Conservation (phyloP, 2,797 vertebrate species). For the Hapalemur alaotrensis region DNA sequence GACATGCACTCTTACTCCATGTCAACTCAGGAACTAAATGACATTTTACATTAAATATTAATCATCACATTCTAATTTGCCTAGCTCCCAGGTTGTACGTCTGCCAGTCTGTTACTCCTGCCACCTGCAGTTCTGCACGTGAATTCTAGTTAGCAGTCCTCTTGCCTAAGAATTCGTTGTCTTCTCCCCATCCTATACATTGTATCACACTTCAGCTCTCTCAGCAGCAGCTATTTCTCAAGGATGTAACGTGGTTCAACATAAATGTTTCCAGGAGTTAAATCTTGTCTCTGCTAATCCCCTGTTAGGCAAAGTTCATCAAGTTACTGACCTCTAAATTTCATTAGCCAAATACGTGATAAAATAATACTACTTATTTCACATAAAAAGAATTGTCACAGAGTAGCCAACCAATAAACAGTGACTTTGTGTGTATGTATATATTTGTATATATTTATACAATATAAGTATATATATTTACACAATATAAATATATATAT, state of each 20-base stretch:
- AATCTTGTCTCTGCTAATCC: not conserved
- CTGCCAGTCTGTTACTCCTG: not conserved
- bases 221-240: not conserved
- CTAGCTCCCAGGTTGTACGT: not conserved
- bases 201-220: not conserved
- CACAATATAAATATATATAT: no score
- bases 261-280: not conserved
- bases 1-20: not conserved
- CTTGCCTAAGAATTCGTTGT: not conserved
- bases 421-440: not conserved
- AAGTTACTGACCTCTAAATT: not conserved
- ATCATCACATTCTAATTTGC: not conserved
- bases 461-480: not conserved
- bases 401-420: not conserved
- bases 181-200: not conserved
- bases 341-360: not conserved
- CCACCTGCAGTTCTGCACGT: not conserved
- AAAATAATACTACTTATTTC: not conserved
- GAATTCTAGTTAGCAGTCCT: not conserved
- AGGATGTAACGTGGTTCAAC: not conserved
- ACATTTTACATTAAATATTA: not conserved
- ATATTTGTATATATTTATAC: not conserved
- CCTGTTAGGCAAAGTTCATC: not conserved
- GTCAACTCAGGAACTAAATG: not conserved
- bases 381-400: not conserved